Base-by-base conservation (phyloP, 2,888 invertebrate species). In the Vanessa cardui region DNA sequence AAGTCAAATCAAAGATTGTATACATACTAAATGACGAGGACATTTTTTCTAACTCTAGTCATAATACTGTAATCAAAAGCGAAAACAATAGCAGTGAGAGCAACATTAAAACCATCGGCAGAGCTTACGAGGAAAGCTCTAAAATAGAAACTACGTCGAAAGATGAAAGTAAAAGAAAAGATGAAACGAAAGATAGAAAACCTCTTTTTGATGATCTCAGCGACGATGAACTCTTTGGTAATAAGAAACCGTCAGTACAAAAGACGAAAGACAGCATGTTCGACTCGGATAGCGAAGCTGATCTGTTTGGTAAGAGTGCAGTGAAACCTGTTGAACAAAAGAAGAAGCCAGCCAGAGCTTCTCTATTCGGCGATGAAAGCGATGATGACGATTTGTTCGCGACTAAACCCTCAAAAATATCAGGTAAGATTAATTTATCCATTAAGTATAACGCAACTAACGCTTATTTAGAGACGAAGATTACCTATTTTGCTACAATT, bases 1-100 rank as follows among this genome's bases (percentile, higher is more conserved):
- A 75, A n/a, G 75, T 81, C 0, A 83, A 76, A 78, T 85, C 88
- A 15, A 90, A 90, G 86, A 77, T 88, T 21, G 88, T 90, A 1
- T 91, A 91, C 66, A 84, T 91, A 33, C 71, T 91, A 26, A 87
- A 89, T 9, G 91, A 92, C 54, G 90, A 90, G 83, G 91, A 91
- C 61, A 90, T 91, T 73, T 91, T 91, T 72, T 72, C 31, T 46
- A 68, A 50, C 62, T 62, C 64, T 65, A 64, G 58, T 47, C 46
- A 69, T 71, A 46, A 33, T 39, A 58, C 72, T 47, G 46, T 31
- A 33, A 39, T 12, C 39, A 70, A 61, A 63, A 62, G 46, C 9
- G 26, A 67, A 21, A 18, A 54, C 15, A 6, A 18, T 6, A 63
- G 52, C 21, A 54, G 80, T 62, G 72, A 74, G 8, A 52, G 45